A percentile compares a stretch with the other conserved stretches of the same genome.
Conservation (phyloP, 1,140 invertebrate species). For the Choristoneura fumiferana region DNA sequence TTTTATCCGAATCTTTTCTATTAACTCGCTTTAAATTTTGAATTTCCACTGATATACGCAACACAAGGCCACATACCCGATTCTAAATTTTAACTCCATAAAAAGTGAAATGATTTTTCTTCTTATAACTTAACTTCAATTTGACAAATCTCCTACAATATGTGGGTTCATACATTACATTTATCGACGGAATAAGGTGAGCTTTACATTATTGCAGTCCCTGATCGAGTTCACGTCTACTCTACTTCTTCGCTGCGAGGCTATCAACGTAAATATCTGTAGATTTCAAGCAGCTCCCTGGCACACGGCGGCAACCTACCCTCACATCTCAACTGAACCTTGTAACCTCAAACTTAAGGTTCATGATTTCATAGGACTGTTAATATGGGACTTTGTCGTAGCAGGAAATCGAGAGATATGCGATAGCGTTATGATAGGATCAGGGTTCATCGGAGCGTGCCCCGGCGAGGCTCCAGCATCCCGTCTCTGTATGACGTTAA, state of each 20-base stretch:
- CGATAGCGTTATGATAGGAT: slow-evolving; percentile 77
- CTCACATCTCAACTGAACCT: slow-evolving; percentile 12
- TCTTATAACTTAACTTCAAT: not conserved
- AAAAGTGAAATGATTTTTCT: slow-evolving; percentile 9
- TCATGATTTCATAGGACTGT: slow-evolving; percentile 21
- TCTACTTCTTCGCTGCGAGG: slow-evolving; percentile 64
- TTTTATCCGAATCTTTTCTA: too few species aligned
- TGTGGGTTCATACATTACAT: slow-evolving; percentile 35
- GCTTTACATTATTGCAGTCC: slow-evolving; percentile 53
- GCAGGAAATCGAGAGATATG: slow-evolving; percentile 43
- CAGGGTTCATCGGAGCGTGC: slow-evolving; percentile 63
- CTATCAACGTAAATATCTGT: slow-evolving; percentile 74
- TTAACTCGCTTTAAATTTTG: slow-evolving; percentile 22
- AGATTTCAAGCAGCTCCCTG: slow-evolving; percentile 42
- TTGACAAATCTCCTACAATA: slow-evolving; percentile 21
- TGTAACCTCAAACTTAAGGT: slow-evolving; percentile 35
- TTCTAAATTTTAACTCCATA: not conserved
- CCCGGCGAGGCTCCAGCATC: slow-evolving; percentile 32
- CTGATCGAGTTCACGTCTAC: slow-evolving; percentile 66
- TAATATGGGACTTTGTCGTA: slow-evolving; percentile 36
- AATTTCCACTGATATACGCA: not conserved
- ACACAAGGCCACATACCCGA: too few species aligned
- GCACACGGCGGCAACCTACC: slow-evolving; percentile 30
- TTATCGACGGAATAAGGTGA: slow-evolving; percentile 44
- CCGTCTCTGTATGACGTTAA: slow-evolving; percentile 53